Evolutionary conservation across 1,140 invertebrate genomes (phyloP).

Genomic region (Brachionus rotundiformis): DNA sequence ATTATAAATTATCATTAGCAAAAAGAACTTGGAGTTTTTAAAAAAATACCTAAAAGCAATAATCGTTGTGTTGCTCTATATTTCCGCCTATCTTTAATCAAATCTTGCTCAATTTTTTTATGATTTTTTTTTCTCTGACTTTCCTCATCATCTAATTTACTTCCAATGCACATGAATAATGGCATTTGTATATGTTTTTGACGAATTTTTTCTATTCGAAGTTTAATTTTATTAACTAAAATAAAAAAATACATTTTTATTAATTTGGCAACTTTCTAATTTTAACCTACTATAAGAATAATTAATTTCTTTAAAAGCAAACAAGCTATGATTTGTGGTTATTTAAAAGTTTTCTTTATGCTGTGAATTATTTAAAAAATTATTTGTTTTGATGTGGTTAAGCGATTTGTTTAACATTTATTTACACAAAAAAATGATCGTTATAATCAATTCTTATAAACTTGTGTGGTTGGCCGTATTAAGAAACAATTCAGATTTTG

Average conservation of each 20-base stretch:
- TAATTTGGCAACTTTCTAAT: too few species aligned
- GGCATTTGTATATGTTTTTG: slow-evolving; percentile 25
- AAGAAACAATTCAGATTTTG: background rate
- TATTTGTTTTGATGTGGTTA: background rate
- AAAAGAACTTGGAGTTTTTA: too few species aligned
- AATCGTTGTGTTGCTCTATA: slow-evolving; percentile 43
- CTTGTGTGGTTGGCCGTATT: background rate
- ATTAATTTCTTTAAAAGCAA: too few species aligned
- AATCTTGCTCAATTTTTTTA: slow-evolving; percentile 46
- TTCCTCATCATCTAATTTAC: slow-evolving; percentile 44
- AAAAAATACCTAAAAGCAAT: slow-evolving; percentile 19
- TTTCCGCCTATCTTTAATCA: slow-evolving; percentile 37
- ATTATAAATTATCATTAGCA: too few species aligned
- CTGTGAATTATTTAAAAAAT: too few species aligned
- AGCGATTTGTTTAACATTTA: slow-evolving; percentile 4
- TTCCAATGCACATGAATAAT: slow-evolving; percentile 39
- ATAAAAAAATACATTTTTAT: background rate
- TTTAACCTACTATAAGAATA: too few species aligned
- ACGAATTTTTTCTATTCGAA: background rate
- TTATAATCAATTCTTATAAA: background rate
- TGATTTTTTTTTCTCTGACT: slow-evolving; percentile 39
- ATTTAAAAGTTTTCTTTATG: too few species aligned
- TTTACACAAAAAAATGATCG: background rate
- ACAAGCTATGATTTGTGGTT: too few species aligned
- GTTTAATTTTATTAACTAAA: background rate